Conservation (phyloP, 92 coral and sea anemone species). For the Palythoa grandis region DNA sequence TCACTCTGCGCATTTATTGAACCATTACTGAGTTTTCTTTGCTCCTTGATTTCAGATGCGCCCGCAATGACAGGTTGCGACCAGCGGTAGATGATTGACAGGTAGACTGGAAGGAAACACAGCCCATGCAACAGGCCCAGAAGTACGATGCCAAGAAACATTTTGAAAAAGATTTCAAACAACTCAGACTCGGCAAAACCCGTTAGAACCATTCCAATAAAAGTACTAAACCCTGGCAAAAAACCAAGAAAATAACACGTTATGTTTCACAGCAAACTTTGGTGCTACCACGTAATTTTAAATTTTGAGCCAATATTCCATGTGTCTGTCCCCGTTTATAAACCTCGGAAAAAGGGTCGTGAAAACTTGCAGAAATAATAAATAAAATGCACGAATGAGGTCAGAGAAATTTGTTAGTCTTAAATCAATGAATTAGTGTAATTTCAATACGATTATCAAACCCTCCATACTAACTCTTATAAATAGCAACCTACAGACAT, state of each 20-base stretch:
- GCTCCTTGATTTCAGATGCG: neutral
- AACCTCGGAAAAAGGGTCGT: too few species aligned
- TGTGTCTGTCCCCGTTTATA: too few species aligned
- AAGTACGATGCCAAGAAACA: slow-evolving; percentile 82
- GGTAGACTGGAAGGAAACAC: slow-evolving; percentile 77
- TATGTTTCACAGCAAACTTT: neutral
- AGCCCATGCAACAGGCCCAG: slow-evolving; percentile 83
- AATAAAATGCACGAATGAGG: too few species aligned
- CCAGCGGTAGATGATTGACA: slow-evolving; percentile 71
- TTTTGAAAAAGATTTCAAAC: slow-evolving; percentile 77
- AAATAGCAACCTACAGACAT: too few species aligned
- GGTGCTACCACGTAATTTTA: too few species aligned
- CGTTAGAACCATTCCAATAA: slow-evolving; percentile 76
- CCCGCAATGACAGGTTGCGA: slow-evolving; percentile 37
- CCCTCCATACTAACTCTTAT: too few species aligned
- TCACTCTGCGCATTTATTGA: neutral
- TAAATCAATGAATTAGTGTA: too few species aligned
- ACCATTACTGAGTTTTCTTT: neutral
- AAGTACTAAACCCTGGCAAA: slow-evolving; percentile 70
- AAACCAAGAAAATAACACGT: neutral
- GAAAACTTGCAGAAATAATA: too few species aligned
- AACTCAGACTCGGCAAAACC: slow-evolving; percentile 76
- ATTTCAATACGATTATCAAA: too few species aligned
- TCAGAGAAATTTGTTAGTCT: too few species aligned
- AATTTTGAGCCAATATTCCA: too few species aligned